Percentiles rank a stretch among this genome's conserved stretches.
phyloP scores from a whole-genome alignment of 1,140 invertebrate genomes.

The Eurosta solidaginis region DNA sequence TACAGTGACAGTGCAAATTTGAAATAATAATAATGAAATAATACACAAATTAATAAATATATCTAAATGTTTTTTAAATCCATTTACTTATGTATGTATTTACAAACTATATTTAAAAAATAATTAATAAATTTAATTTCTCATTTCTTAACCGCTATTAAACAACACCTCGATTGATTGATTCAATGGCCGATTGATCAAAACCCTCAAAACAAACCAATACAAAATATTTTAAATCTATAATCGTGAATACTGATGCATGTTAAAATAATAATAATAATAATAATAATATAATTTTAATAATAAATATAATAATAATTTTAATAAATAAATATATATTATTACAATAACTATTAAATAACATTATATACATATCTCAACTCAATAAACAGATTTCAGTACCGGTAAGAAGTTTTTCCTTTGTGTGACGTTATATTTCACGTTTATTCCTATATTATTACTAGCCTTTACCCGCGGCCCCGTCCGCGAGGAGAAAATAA shows the following conservation, averaged over 20 bases:
- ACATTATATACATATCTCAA: not conserved
- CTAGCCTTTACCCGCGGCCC: no score
- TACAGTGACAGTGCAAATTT: no score
- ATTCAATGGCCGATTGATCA: slow-evolving; percentile 15
- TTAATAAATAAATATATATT: not conserved
- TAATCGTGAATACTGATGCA: not conserved
- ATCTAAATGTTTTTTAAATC: not conserved
- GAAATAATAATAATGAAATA: no score
- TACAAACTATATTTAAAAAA: slow-evolving; percentile 5
- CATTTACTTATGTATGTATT: slow-evolving; percentile 20
- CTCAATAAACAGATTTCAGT: slow-evolving; percentile 48
- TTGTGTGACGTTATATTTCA: not conserved
- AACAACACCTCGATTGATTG: slow-evolving; percentile 7
- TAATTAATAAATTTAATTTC: slow-evolving; percentile 31
- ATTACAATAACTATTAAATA: no score
- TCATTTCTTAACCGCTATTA: slow-evolving; percentile 31
- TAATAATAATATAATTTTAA: not conserved
- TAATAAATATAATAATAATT: not conserved
- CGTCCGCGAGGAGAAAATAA: no score
- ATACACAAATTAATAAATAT: not conserved
- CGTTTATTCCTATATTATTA: not conserved
- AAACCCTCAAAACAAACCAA: not conserved
- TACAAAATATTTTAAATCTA: not conserved
- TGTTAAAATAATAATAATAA: not conserved
- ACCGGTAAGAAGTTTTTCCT: slow-evolving; percentile 50